Percentiles rank a stretch among this genome's conserved stretches.
Conservation (phyloP, 2,797 vertebrate genomes). For the Zalophus californianus region DNA sequence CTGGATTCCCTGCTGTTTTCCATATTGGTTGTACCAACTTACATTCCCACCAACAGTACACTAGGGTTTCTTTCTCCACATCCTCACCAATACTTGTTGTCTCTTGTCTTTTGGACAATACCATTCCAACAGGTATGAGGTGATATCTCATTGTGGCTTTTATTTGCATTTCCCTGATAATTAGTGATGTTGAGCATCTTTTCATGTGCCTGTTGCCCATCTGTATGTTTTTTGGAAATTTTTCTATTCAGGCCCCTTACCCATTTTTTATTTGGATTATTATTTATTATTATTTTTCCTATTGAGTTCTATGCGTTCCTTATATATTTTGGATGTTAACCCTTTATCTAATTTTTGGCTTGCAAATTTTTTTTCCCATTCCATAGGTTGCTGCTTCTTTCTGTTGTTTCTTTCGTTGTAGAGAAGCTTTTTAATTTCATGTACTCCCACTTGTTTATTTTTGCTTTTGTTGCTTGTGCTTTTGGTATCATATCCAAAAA, state of each 20-base stretch:
- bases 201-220: not conserved
- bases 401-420: not conserved
- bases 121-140: not conserved
- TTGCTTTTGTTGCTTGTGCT: not conserved
- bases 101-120: not conserved
- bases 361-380: not conserved
- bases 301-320: not conserved
- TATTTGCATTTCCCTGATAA: not conserved
- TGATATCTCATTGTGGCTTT: not conserved
- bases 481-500: not conserved
- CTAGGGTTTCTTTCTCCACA: not conserved
- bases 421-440: not conserved
- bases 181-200: not conserved
- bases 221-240: not conserved
- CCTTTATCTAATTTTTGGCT: not conserved
- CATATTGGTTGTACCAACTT: not conserved
- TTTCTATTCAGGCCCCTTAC: not conserved
- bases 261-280: not conserved
- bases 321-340: not conserved
- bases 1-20: not conserved
- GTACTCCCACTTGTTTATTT: not conserved
- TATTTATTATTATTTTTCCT: not conserved
- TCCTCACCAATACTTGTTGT: not conserved
- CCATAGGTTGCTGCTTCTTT: not conserved
- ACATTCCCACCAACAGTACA: not conserved